These are phyloP conservation scores for Axis porcinus DNA, from an alignment of 2,113 vertebrate species.

Conservation along the genomic window DNA sequence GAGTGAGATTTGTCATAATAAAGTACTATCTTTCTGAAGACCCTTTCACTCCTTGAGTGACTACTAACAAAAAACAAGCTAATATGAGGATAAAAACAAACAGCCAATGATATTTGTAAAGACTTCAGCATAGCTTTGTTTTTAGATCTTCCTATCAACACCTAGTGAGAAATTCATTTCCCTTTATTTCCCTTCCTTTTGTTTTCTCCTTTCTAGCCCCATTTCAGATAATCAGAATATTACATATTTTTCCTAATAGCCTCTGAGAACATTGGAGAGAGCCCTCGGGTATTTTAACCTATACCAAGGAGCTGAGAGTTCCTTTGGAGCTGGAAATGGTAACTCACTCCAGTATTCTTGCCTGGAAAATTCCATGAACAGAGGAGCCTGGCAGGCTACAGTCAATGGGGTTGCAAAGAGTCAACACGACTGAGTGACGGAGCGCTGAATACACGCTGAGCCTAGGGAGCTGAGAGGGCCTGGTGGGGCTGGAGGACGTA, in stretches of 20 bases:
- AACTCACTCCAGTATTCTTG: background rate
- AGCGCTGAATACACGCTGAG: background rate
- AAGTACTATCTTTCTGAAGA: background rate
- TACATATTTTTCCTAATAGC: background rate
- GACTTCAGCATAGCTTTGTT: background rate
- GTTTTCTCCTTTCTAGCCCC: background rate
- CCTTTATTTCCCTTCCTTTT: background rate
- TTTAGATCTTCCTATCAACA: background rate
- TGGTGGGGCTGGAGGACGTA: background rate
- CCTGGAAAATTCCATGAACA: background rate
- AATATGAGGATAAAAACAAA: background rate
- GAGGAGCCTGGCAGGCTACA: background rate
- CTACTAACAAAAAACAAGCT: background rate
- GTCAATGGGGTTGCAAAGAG: background rate
- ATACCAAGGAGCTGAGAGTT: background rate
- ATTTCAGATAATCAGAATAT: background rate
- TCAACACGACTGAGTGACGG: background rate
- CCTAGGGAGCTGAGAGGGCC: background rate
- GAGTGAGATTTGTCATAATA: constrained; percentile 7
- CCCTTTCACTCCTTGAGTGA: background rate
- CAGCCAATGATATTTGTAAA: background rate
- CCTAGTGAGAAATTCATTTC: background rate
- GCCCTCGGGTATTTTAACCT: background rate
- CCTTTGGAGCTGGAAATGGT: background rate
- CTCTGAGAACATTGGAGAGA: background rate